These are phyloP conservation scores for Brotogeris chrysoptera DNA, from an alignment of 2,797 vertebrate species.

Conservation along the genomic window DNA sequence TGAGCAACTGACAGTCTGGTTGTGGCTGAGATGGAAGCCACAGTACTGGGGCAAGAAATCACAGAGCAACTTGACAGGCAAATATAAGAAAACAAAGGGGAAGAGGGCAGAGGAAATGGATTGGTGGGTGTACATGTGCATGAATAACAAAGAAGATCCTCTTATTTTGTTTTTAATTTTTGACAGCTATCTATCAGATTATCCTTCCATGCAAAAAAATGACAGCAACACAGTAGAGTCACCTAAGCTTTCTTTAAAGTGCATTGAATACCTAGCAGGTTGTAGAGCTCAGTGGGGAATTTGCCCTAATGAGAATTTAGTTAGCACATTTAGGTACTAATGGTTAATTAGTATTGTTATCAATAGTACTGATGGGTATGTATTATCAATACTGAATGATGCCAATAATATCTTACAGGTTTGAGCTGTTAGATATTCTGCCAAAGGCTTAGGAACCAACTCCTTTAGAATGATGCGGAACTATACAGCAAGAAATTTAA, in stretches of 20 bases:
- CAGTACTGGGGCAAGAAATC: neutral
- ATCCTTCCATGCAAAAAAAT: neutral
- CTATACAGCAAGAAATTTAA: neutral
- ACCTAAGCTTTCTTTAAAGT: neutral
- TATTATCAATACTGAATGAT: neutral
- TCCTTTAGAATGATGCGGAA: neutral
- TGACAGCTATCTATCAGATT: neutral
- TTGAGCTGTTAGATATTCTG: neutral
- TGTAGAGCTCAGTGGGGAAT: neutral
- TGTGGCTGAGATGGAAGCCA: neutral
- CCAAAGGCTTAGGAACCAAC: neutral
- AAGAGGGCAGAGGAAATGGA: neutral
- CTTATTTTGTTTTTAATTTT: neutral
- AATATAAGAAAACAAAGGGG: neutral
- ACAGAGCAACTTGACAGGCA: neutral
- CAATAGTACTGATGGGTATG: fast-evolving
- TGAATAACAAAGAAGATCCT: neutral
- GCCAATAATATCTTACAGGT: neutral
- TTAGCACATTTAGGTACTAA: neutral
- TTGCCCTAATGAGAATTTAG: neutral
- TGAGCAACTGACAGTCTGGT: neutral
- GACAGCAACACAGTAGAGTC: neutral
- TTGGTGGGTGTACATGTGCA: neutral
- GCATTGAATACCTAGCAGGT: neutral
- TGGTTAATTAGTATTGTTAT: neutral